Evolutionary conservation across 2,113 vertebrate genomes (phyloP), one percentile per base, ranked within the genome.

Genomic region (Rostratula benghalensis): DNA sequence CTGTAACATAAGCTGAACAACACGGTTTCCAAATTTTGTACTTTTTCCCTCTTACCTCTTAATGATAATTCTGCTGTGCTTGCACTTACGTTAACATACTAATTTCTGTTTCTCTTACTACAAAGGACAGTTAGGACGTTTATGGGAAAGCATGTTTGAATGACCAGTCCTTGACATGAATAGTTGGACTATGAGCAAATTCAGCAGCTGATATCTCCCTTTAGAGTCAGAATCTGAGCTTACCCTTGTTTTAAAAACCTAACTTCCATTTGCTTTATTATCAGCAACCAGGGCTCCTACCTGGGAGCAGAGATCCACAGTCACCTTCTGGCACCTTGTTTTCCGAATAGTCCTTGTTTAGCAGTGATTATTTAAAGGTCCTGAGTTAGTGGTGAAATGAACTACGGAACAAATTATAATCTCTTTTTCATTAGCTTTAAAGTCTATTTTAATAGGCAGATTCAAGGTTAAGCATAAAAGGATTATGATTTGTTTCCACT

Each of bases 11-110:
- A 60, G 35, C 48, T 76, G 51, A 89, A 80, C 75, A 64, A 92
- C 87, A 83, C 71, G 92, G 39, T 92, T 97, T 93, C 33, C 81
- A 48, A 69, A 45, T 83, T 75, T 94, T 92, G 35, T 74, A 16
- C 51, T 90, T 84, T 82, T 60, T 9, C 45, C 35, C 43, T 85
- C 67, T 87, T 87, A 85, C 48, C 53, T 71, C 61, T n/a, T 73
- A 71, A 87, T 35, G 60, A 68, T 45, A 14, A 33, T 73, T 92
- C 60, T 96, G 51, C 83, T 91, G 50, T 39, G 11, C 33, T 92
- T 87, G 56, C 73, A 61, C 60, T 92, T 91, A 65, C 74, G 41
- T 71, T 92, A 95, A 69, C 74, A 25, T 61, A 33, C 88, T 56
- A 0, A 65, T 70, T 81, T 71, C n/a, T 91, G 11, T 75, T 92